Base-by-base conservation (phyloP, 2,113 vertebrate genomes). In the Ictalurus furcatus region DNA sequence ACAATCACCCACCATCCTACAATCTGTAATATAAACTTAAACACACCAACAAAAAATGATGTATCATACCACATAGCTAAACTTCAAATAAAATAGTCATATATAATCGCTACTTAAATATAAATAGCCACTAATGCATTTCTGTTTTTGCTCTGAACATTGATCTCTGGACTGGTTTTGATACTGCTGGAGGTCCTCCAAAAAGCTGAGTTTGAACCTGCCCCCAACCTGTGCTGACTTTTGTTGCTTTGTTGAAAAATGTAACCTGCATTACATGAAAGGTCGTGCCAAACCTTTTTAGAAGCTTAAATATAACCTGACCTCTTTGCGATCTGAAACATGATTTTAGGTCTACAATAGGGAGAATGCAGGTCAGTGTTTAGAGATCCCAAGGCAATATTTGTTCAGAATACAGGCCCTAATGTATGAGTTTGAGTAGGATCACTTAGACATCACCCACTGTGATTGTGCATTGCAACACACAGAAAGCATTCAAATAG, bases 381-480 rank as follows among this genome's bases (percentile, higher is more conserved):
- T 91, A 80, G 81, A 76, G 85, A 88, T 88, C 80, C 89, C 85
- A 80, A 54, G 87, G 78, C 89, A 91, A 91, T 91, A 90, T 91
- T 91, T 91, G 85, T 89, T 89, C 21, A 69, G 91, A 90, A 91
- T 90, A 91, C 89, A 90, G 74, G 74, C 73, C 85, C 84, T 90
- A 87, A 91, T 90, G 87, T 90, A 90, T 85, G 71, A 90, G 90
- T 90, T 86, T 90, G 79, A 81, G 89, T 81, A 81, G 89, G 80
- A 91, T 89, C 91, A 90, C 85, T 84, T 52, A 88, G 73, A 34
- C 48, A 73, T 89, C 91, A 90, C 91, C 91, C 91, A 91, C 89
- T 81, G 87, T 87, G 89, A 81, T 88, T 86, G 71, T 16, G 52
- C 85, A 90, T 85, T 87, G 84, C 87, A 87, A 88, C 90, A 91